Evolutionary conservation across 2,113 vertebrate species (phyloP).

Genomic region (Gobio gobio): DNA sequence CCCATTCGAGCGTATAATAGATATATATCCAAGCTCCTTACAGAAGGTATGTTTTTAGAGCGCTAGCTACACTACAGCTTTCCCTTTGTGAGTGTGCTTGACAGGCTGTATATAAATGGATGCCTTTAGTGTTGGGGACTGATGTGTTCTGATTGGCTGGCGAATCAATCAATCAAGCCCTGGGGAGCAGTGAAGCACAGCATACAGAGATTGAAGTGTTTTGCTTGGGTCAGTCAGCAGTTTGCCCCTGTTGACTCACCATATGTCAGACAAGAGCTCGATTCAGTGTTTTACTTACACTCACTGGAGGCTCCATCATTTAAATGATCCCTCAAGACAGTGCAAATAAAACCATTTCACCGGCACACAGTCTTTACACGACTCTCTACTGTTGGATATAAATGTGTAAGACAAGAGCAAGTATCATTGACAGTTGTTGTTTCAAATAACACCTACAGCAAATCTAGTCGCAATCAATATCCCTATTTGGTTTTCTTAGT

Average conservation of each 20-base stretch:
- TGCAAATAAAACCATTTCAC: not conserved
- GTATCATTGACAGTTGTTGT: not conserved
- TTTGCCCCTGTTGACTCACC: slow-evolving; percentile 51
- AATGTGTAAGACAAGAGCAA: not conserved
- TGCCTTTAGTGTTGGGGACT: slow-evolving; percentile 62
- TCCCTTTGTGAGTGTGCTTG: slow-evolving; percentile 66
- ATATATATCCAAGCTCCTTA: slow-evolving; percentile 11
- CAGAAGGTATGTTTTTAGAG: slow-evolving; percentile 56
- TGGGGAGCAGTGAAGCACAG: slow-evolving; percentile 63
- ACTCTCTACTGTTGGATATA: not conserved
- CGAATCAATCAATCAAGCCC: slow-evolving; percentile 73
- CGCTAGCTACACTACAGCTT: slow-evolving; percentile 48
- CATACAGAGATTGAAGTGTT: slow-evolving; percentile 72
- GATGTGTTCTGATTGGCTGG: slow-evolving; percentile 71
- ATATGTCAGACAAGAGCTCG: slow-evolving; percentile 44
- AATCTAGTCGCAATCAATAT: too few species aligned
- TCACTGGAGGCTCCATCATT: slow-evolving; percentile 24
- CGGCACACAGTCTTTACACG: not conserved
- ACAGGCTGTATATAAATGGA: slow-evolving; percentile 71
- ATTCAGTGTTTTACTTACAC: slow-evolving; percentile 47
- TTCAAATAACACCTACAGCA: not conserved
- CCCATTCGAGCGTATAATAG: not conserved
- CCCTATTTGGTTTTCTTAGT: too few species aligned
- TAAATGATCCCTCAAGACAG: slow-evolving; percentile 1
- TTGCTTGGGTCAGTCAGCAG: slow-evolving; percentile 65